Percentiles rank a stretch among this genome's conserved stretches.
Conservation (phyloP, 2,113 vertebrate genomes). For the Mandrillus leucophaeus region DNA sequence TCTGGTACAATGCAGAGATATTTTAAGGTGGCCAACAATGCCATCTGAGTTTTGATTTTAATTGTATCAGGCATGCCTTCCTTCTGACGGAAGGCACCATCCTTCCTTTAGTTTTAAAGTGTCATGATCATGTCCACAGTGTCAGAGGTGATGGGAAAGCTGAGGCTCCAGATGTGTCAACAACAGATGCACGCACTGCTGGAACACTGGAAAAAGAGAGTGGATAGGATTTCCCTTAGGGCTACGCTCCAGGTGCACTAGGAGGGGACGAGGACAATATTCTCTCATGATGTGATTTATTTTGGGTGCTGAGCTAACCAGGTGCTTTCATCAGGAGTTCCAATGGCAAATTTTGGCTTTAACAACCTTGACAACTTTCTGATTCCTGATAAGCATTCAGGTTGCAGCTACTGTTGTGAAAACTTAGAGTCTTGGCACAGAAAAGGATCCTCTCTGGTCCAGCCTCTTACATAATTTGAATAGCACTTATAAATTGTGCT, state of each 20-base stretch:
- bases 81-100: neutral
- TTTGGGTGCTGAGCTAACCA: neutral
- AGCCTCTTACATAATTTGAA: constrained; percentile 26
- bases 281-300: neutral
- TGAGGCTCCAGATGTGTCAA: constrained; percentile 3
- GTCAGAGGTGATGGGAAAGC: constrained; percentile 48
- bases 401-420: neutral
- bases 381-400: neutral
- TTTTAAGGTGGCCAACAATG: neutral
- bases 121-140: neutral
- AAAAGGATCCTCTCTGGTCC: neutral
- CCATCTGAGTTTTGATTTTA: neutral
- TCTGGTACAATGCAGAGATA: neutral
- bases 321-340: neutral
- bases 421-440: neutral
- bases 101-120: constrained; percentile 3
- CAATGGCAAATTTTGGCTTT: neutral
- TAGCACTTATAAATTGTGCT: constrained; percentile 16
- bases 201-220: constrained; percentile 47
- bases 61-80: neutral
- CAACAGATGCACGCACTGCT: constrained; percentile 29
- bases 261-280: neutral
- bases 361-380: neutral
- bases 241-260: neutral
- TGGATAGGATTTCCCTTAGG: constrained; percentile 48